Conservation (phyloP, 2,888 invertebrate genomes). For the Anagyrus pseudococci region DNA sequence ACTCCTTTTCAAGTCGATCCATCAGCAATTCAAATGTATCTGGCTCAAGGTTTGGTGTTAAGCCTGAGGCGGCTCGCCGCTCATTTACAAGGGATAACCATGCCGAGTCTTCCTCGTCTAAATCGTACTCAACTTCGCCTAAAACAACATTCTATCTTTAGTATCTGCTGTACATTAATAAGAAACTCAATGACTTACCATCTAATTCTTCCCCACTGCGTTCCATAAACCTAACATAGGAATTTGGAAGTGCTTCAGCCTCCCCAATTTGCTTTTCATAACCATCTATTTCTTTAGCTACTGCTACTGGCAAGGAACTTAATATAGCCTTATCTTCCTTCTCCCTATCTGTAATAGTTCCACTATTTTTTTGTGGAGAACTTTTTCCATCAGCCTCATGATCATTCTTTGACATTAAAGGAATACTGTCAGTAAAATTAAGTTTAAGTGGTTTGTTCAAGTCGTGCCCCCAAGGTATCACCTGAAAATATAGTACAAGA, state of each 20-base stretch:
- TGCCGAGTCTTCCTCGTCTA: conserved; percentile 96
- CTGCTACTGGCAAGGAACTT: conserved; percentile 53
- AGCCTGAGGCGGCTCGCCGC: conserved; percentile 73
- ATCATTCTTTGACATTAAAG: conserved; percentile 74
- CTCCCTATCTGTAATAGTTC: conserved; percentile 51
- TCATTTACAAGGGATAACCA: conserved; percentile 93
- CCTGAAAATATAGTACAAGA: conserved; percentile 46
- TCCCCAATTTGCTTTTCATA: conserved; percentile 64
- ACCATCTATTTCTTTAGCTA: conserved; percentile 55
- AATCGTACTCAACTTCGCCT: conserved; percentile 86
- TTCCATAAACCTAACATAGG: conserved; percentile 93
- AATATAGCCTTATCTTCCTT: conserved; percentile 57
- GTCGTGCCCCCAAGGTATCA: conserved; percentile 53
- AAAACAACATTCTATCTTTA: neutral
- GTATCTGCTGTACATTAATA: neutral
- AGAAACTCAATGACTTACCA: conserved; percentile 65
- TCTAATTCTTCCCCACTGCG: conserved; percentile 93
- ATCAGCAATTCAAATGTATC: conserved; percentile 94
- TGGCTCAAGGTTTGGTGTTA: conserved; percentile 77
- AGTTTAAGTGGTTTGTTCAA: conserved; percentile 61
- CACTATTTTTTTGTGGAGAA: conserved; percentile 44
- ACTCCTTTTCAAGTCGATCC: conserved; percentile 98
- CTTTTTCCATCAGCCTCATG: conserved; percentile 55
- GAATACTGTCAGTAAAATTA: conserved; percentile 70
- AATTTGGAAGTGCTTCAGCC: conserved; percentile 84